Evolutionary conservation across 2,888 invertebrate species (phyloP).

Genomic region (Tricholauxania praeusta): DNA sequence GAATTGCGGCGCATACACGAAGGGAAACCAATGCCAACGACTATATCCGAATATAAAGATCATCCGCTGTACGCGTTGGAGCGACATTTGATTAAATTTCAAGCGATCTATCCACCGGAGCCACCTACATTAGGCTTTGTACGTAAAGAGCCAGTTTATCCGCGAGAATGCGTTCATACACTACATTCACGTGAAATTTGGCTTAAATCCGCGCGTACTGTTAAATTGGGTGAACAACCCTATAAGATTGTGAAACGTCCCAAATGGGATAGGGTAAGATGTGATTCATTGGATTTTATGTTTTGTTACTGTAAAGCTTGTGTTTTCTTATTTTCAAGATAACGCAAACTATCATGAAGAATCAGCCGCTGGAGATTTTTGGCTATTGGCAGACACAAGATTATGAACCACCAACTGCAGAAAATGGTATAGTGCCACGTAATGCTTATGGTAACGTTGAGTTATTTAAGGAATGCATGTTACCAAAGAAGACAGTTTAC

Average conservation of each 20-base stretch:
- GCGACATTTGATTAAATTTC: constrained; percentile 93
- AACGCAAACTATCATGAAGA: constrained; percentile 75
- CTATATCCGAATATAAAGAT: constrained; percentile 89
- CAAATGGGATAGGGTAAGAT: constrained; percentile 83
- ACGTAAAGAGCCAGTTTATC: constrained; percentile 87
- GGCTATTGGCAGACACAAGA: constrained; percentile 96
- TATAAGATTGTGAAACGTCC: constrained; percentile 95
- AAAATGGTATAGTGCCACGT: constrained; percentile 92
- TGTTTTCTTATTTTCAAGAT: not conserved
- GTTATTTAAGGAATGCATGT: constrained; percentile 91
- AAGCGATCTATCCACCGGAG: constrained; percentile 93
- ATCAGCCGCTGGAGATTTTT: constrained; percentile 86
- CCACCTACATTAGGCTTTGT: constrained; percentile 86
- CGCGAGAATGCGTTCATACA: constrained; percentile 87
- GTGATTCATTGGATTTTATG: not conserved
- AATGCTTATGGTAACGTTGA: constrained; percentile 99
- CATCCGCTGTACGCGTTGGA: constrained; percentile 93
- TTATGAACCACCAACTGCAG: constrained; percentile 91
- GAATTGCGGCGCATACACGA: constrained; percentile 78
- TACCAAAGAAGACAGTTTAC: constrained; percentile 91
- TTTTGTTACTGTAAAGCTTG: not conserved
- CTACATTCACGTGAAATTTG: constrained; percentile 93
- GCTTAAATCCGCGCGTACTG: constrained; percentile 91
- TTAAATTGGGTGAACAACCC: constrained; percentile 85
- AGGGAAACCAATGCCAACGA: constrained; percentile 88